Percentiles rank a stretch among this genome's conserved stretches.
phyloP scores from a whole-genome alignment of 2,113 vertebrate species.

The Rattus norvegicus region GRCr8 NC_086039.1:77381001-77381500 shows the following conservation, averaged over 20 bases:
- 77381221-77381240: background rate
- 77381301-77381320: too few species aligned
- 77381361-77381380: background rate
- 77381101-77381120: background rate
- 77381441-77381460: background rate
- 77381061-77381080: too few species aligned
- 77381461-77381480: background rate
- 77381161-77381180: background rate
- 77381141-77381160: background rate
- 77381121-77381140: background rate
- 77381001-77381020: too few species aligned
- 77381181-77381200: background rate
- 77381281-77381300: too few species aligned
- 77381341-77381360: background rate
- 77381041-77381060: too few species aligned
- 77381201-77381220: background rate
- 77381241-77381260: too few species aligned
- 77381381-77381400: background rate
- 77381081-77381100: too few species aligned
- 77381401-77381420: background rate
- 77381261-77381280: too few species aligned
- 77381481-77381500: background rate
- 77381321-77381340: background rate
- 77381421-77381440: background rate
- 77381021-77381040: too few species aligned